Evolutionary conservation across 2,797 vertebrate species (phyloP), one percentile per base, ranked within the genome.

Genomic region (Tolypeutes matacus): DNA sequence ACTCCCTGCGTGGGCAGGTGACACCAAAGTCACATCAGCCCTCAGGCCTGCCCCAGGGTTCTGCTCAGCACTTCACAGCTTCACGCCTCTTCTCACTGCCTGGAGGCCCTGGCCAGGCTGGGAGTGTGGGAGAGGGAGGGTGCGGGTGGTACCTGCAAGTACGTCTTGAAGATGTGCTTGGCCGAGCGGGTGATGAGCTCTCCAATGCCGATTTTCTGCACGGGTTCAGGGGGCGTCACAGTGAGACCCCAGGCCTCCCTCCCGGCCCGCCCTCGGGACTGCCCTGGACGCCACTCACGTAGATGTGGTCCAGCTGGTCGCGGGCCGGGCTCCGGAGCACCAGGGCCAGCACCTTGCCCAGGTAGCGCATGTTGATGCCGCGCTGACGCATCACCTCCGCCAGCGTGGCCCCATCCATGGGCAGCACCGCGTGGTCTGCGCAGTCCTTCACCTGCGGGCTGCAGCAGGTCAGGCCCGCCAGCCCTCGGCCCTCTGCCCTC

Each of bases 91-190:
- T 76, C 34, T 31, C 2, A 13, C 27, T 27, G 51, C 77, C 51
- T 2, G 62, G 65, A 60, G 29, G 39, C 34, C 62, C 62, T 13
- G 58, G 67, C 27, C 29, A 39, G 78, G 27, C 29, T 27, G 51
- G 53, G 21, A 36, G 20, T 21, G 18, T 10, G 31, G 25, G 51
- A 6, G 7, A 13, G 1, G 46, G 58, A 9, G 0, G 64, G 69
- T 17, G 1, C 62, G 1, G 0, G 51, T 86, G 94, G 95, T 97
- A 99, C 99, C 99, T 99, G 99, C 89, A 99, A 99, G 98, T 99
- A 99, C 0, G 99, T 99, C 98, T 99, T 99, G 98, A 99, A 99
- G 98, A 99, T 99, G 97, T 99, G 99, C 97, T 99, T 99, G 86
- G 99, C 99, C 81, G 99, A 99, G 94, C 99, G 99, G 82, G 99